phyloP scores from a whole-genome alignment of 1,140 invertebrate genomes.

The Drosophila pectinifera region DNA sequence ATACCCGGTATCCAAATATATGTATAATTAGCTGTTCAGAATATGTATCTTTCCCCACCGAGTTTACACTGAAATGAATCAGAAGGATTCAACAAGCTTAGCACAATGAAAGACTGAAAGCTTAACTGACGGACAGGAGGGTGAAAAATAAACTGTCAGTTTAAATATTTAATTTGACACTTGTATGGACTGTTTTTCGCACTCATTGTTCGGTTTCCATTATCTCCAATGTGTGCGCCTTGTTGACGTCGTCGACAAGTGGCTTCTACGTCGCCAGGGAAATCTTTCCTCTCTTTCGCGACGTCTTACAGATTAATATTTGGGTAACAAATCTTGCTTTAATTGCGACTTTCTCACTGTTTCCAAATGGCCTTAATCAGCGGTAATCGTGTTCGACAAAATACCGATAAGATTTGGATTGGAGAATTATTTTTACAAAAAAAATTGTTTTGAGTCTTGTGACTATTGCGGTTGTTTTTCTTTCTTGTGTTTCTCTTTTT shows the following conservation, averaged over 20 bases:
- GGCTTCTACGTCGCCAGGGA: conserved; percentile 8
- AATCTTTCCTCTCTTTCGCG: conserved; percentile 1
- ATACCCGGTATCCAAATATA: neutral
- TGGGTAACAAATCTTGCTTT: neutral
- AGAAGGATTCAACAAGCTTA: neutral
- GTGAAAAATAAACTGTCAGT: conserved; percentile 19
- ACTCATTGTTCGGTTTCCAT: conserved; percentile 18
- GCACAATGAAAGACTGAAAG: neutral
- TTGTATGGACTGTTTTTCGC: conserved; percentile 20
- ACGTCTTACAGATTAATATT: neutral
- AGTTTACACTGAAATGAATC: neutral
- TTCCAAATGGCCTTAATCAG: conserved; percentile 19
- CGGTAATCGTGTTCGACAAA: conserved; percentile 6
- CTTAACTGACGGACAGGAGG: neutral
- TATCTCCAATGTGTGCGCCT: conserved; percentile 7
- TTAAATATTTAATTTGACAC: conserved; percentile 35
- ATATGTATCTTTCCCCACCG: neutral
- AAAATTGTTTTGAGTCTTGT: neutral
- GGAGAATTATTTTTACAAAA: conserved; percentile 5
- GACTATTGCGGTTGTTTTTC: neutral
- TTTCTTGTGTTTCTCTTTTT: neutral
- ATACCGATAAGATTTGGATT: conserved; percentile 28
- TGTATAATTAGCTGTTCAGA: neutral
- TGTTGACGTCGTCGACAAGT: conserved; percentile 11
- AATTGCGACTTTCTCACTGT: neutral